Percentiles rank a stretch among this genome's conserved stretches.
phyloP scores from a whole-genome alignment of 2,113 vertebrate species.

The Cryptotis parvus region DNA sequence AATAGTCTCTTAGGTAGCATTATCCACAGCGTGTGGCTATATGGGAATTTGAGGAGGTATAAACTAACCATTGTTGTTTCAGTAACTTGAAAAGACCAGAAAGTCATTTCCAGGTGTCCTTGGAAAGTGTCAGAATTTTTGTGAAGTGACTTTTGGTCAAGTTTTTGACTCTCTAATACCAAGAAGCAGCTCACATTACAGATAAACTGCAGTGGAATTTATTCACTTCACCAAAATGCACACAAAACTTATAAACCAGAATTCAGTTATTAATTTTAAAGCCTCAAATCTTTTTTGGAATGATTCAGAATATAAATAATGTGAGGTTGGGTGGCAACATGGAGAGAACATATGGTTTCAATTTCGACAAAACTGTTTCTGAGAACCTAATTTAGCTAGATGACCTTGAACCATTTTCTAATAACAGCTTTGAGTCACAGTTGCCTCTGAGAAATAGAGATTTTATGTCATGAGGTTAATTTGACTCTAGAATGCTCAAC shows the following conservation, averaged over 20 bases:
- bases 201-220: constrained; percentile 18
- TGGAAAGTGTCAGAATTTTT: not conserved
- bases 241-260: constrained; percentile 41
- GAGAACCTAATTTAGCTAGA: constrained; percentile 43
- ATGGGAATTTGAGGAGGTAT: not conserved
- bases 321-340: not conserved
- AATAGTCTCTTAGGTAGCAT: not conserved
- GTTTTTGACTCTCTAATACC: not conserved
- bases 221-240: constrained; percentile 22
- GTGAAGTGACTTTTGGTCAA: not conserved
- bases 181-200: not conserved
- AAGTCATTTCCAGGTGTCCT: not conserved
- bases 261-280: constrained; percentile 69
- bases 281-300: constrained; percentile 28
- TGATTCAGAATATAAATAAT: constrained; percentile 66
- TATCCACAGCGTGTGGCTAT: not conserved
- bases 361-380: constrained; percentile 42
- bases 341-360: constrained; percentile 53
- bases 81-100: not conserved
- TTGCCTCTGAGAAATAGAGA: constrained; percentile 29
- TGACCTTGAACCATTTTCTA: constrained; percentile 49
- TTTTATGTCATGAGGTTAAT: not conserved
- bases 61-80: not conserved
- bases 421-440: not conserved
- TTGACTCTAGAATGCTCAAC: not conserved